Percentiles rank a stretch among this genome's conserved stretches.
These are phyloP conservation scores for Muscina levida DNA, from an alignment of 2,888 invertebrate species.

Conservation along the genomic window DNA sequence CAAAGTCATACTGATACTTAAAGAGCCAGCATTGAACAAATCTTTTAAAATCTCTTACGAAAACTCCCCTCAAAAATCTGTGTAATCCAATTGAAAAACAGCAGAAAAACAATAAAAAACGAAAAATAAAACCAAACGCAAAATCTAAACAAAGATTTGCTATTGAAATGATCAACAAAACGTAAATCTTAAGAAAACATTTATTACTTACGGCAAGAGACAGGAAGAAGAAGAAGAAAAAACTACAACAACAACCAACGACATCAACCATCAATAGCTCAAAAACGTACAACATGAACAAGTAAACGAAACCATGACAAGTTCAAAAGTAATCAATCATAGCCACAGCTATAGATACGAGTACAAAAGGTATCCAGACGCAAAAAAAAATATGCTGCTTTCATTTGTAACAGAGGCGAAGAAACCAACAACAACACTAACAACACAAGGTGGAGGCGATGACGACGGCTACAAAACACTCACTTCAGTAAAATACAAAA, in stretches of 20 bases:
- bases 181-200: conserved; percentile 32
- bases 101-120: no score
- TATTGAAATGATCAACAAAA: conserved; percentile 33
- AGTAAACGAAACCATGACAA: conserved; percentile 52
- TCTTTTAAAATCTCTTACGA: conserved; percentile 24
- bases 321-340: conserved; percentile 60
- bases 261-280: conserved; percentile 1
- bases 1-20: no score
- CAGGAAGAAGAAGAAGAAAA: not conserved
- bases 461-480: conserved; percentile 7
- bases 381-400: not conserved
- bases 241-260: not conserved
- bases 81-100: conserved; percentile 48
- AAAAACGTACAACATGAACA: conserved; percentile 27
- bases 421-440: not conserved
- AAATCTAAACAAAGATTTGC: not conserved
- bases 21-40: conserved; percentile 4
- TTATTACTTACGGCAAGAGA: not conserved
- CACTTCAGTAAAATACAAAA: no score
- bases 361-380: not conserved
- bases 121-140: not conserved
- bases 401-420: not conserved
- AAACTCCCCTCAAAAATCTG: conserved; percentile 33
- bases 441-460: not conserved
- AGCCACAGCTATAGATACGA: not conserved